A percentile compares a stretch with the other conserved stretches of the same genome.
Conservation (phyloP, 1,140 invertebrate species). For the Zaprionus vittiger region DNA sequence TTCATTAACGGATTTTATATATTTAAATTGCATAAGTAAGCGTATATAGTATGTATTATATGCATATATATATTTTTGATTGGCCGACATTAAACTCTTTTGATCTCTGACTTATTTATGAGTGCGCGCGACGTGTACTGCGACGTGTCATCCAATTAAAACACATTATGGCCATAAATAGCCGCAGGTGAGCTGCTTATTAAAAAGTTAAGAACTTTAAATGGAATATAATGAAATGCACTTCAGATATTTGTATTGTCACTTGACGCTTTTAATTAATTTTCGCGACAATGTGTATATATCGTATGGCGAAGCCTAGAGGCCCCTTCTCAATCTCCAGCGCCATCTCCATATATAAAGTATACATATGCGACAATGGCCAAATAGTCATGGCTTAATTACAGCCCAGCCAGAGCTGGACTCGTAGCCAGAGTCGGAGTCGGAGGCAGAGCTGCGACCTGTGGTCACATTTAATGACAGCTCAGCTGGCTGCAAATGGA, state of each 20-base stretch:
- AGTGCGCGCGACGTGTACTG: conserved; percentile 1
- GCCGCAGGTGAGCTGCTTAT: conserved; percentile 41
- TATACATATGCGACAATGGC: conserved; percentile 48
- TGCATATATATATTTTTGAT: conserved; percentile 43
- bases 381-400: conserved; percentile 65
- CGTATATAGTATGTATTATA: neutral
- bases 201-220: conserved; percentile 81
- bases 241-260: conserved; percentile 68
- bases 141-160: conserved; percentile 42
- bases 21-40: conserved; percentile 47
- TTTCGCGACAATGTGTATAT: conserved; percentile 20
- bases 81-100: conserved; percentile 58
- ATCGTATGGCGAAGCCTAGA: conserved; percentile 24
- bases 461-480: conserved; percentile 72
- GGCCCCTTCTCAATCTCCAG: neutral
- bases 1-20: conserved; percentile 23
- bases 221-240: conserved; percentile 70
- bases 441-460: conserved; percentile 32
- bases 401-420: conserved; percentile 14
- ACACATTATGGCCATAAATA: conserved; percentile 57
- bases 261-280: conserved; percentile 72
- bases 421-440: neutral
- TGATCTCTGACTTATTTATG: conserved; percentile 52
- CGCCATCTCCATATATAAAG: neutral
- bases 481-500: conserved; percentile 29